Evolutionary conservation across 2,888 invertebrate genomes (phyloP).

Genomic region (Isotomurus palustris): DNA sequence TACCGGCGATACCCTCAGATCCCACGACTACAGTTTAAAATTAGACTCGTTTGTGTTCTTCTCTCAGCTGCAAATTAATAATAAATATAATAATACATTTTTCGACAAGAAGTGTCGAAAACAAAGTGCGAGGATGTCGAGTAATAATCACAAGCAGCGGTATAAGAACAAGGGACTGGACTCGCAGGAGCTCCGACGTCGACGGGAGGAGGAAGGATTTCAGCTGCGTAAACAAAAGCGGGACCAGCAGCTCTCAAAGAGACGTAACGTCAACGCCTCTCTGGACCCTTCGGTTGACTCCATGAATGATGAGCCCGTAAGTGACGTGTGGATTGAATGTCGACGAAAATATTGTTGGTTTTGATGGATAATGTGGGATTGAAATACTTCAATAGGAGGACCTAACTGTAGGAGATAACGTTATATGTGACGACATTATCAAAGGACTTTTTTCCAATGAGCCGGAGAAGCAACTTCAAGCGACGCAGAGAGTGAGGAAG

Average conservation of each 20-base stretch:
- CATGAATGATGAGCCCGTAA: slow-evolving; percentile 5
- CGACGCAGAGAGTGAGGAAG: slow-evolving; percentile 90
- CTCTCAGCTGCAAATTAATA: not conserved
- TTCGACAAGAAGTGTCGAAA: not conserved
- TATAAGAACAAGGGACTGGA: slow-evolving; percentile 92
- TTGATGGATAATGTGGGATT: not conserved
- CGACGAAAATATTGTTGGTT: not conserved
- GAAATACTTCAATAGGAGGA: slow-evolving; percentile 23
- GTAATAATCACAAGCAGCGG: slow-evolving; percentile 67
- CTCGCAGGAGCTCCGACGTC: slow-evolving; percentile 82
- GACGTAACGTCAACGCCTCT: slow-evolving; percentile 69
- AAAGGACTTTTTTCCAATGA: slow-evolving; percentile 71
- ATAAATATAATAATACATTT: not conserved
- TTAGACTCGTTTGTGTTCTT: not conserved
- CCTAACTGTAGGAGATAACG: slow-evolving; percentile 34
- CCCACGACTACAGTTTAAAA: not conserved
- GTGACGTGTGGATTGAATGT: not conserved
- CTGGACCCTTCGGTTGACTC: slow-evolving; percentile 21
- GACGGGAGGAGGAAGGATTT: slow-evolving; percentile 93
- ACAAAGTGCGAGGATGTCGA: slow-evolving; percentile 17
- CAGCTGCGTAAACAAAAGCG: slow-evolving; percentile 92
- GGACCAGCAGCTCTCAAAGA: slow-evolving; percentile 88
- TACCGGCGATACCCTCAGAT: not conserved
- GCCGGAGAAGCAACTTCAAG: slow-evolving; percentile 72
- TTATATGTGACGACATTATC: slow-evolving; percentile 76